Evolutionary conservation across 2,113 vertebrate species (phyloP), one percentile per base, ranked within the genome.

Genomic region (Podilymbus podiceps): DNA sequence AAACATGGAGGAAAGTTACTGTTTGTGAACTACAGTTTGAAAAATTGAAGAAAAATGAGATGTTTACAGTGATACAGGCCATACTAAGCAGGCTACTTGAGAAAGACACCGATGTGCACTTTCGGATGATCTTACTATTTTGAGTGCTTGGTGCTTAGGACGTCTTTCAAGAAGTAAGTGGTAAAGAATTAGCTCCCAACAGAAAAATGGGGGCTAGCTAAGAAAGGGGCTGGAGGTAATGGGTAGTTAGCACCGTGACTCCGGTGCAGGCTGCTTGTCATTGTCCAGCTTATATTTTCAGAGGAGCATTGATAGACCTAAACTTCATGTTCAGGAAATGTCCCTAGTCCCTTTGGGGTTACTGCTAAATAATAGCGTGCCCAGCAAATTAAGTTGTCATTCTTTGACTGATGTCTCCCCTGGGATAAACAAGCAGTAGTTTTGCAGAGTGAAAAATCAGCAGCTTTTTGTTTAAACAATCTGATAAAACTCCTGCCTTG

Each of bases 391-490:
- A 35, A 86, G 58, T 12, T 92, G 92, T 80, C 21, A 1, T 82
- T 83, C 66, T 73, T 83, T 90, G 85, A 92, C 49, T 75, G 77
- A 95, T 93, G 46, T 75, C 40, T 96, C 90, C 58, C 77, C 17
- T 82, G 78, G 49, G 96, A 78, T 96, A 95, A 93, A 81, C 79
- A 93, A 94, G 53, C 44, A 74, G 73, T 84, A 89, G 72, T 59
- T 93, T 68, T 72, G 46, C 62, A 66, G 53, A 92, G 77, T 3
- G 4, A 76, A 77, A 95, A 91, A 71, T 79, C 84, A 92, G 52
- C 88, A 90, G 84, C 31, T 88, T 79, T 93, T 89, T 89, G 93
- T 89, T 94, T 94, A 92, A 90, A 88, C 55, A 85, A 4, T 58
- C 77, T 88, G 46, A 60, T 94, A 64, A 88, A 95, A 75, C 31